A percentile compares a stretch with the other conserved stretches of the same genome.
Conservation (phyloP, 2,113 vertebrate species). For the Oreochromis tanganicae region DNA sequence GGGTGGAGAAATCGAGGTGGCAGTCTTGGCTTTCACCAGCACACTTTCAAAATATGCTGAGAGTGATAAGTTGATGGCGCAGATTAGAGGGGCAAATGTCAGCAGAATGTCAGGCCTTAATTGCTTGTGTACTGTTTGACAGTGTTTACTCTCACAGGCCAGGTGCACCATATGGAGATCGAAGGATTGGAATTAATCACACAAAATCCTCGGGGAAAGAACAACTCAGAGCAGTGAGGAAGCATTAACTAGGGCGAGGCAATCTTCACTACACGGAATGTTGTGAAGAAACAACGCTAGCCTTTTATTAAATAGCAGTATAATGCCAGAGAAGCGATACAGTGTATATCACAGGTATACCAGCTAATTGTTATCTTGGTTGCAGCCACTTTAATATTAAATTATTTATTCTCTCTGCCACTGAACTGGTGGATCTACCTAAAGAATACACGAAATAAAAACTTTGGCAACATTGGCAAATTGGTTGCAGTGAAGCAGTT, state of each 20-base stretch:
- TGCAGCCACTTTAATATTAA: not conserved
- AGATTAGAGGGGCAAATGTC: not conserved
- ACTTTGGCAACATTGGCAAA: not conserved
- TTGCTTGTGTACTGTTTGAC: not conserved
- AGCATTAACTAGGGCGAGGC: not conserved
- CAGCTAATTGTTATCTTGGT: not conserved
- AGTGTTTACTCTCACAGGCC: conserved; percentile 6
- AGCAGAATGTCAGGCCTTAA: not conserved
- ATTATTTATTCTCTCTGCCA: not conserved
- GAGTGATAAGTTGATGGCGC: not conserved
- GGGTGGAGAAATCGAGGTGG: not conserved
- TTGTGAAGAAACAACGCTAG: not conserved
- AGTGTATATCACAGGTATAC: not conserved
- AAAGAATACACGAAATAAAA: not conserved
- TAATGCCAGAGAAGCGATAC: not conserved
- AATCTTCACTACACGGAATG: not conserved
- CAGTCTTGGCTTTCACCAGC: not conserved
- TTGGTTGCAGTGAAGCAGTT: not conserved
- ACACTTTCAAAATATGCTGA: not conserved
- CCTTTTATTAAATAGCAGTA: not conserved
- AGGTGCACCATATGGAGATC: conserved; percentile 57
- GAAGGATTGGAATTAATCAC: conserved; percentile 58
- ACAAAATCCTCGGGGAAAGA: conserved; percentile 35
- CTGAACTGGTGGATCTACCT: not conserved
- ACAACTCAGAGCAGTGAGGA: not conserved